Percentiles rank a stretch among this genome's conserved stretches.
These are phyloP conservation scores for Ericerus pela DNA, from an alignment of 1,140 invertebrate species.

Conservation along the genomic window DNA sequence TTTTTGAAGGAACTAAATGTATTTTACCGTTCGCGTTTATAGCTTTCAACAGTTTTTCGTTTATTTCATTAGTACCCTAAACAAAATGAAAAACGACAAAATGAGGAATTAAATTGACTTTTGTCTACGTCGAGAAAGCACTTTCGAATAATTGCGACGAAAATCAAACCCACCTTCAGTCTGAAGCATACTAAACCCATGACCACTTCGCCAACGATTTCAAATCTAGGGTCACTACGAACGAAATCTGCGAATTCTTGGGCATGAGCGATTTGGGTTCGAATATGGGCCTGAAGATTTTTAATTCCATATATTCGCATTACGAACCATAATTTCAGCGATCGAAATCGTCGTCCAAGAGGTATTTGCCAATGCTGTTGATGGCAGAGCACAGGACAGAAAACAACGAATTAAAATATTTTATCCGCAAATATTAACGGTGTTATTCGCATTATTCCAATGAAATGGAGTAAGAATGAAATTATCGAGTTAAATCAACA, in stretches of 20 bases:
- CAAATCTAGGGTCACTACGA: constrained; percentile 56
- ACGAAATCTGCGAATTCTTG: constrained; percentile 65
- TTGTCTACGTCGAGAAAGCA: background rate
- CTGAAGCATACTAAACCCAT: constrained; percentile 90
- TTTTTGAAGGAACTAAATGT: constrained; percentile 84
- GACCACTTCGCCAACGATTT: constrained; percentile 69
- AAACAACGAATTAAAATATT: too few relatives aligned
- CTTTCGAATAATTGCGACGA: background rate
- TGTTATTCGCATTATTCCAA: too few relatives aligned
- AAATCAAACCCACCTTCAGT: constrained; percentile 50
- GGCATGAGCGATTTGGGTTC: constrained; percentile 61
- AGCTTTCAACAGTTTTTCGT: constrained; percentile 64
- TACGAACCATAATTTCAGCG: constrained; percentile 95
- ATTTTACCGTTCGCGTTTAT: constrained; percentile 87
- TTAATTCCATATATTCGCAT: constrained; percentile 75
- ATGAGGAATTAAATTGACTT: background rate
- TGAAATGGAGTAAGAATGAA: too few relatives aligned
- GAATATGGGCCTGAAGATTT: constrained; percentile 75
- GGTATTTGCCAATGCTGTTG: constrained; percentile 93
- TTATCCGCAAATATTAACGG: too few relatives aligned
- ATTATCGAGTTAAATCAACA: too few relatives aligned
- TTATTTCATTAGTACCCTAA: constrained; percentile 62
- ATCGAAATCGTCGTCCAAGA: constrained; percentile 80
- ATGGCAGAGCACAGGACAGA: too few relatives aligned
- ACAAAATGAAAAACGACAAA: background rate